Evolutionary conservation across 2,888 invertebrate genomes (phyloP).

Genomic region (Drosophila fungiperda): DNA sequence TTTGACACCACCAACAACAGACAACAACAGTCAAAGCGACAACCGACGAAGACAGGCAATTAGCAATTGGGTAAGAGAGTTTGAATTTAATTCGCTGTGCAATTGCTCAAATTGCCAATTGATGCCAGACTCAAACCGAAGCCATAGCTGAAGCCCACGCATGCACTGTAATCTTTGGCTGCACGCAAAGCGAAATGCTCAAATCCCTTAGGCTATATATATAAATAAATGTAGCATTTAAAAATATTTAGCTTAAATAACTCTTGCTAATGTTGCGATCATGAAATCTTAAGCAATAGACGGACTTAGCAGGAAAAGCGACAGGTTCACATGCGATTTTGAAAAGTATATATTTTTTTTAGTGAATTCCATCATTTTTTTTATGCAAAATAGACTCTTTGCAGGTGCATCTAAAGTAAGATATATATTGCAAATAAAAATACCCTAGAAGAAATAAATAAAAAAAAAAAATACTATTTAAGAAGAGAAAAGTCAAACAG

Average conservation of each 20-base stretch:
- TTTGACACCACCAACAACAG: slow-evolving; percentile 72
- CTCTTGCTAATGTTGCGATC: neutral
- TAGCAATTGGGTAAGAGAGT: slow-evolving; percentile 59
- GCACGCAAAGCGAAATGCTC: neutral
- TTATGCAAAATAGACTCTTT: neutral
- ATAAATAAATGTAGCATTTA: neutral
- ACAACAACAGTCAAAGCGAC: slow-evolving; percentile 19
- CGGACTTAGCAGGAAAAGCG: neutral
- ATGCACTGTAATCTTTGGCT: slow-evolving; percentile 58
- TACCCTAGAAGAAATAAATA: neutral
- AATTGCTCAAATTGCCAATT: slow-evolving; percentile 72
- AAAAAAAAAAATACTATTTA: neutral
- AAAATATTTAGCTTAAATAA: neutral
- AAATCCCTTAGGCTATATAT: neutral
- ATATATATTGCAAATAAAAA: neutral
- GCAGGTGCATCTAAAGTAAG: neutral
- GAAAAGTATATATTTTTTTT: neutral
- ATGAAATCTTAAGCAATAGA: neutral
- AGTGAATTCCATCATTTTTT: neutral
- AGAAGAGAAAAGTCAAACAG: neutral
- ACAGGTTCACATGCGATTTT: slow-evolving; percentile 2
- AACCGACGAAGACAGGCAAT: slow-evolving; percentile 56
- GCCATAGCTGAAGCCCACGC: slow-evolving; percentile 59
- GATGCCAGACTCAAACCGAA: slow-evolving; percentile 19
- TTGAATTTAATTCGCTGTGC: slow-evolving; percentile 57